A percentile compares a stretch with the other conserved stretches of the same genome.
These are phyloP conservation scores for Orchestes rusci DNA, from an alignment of 2,888 invertebrate species.

Conservation along the genomic window DNA sequence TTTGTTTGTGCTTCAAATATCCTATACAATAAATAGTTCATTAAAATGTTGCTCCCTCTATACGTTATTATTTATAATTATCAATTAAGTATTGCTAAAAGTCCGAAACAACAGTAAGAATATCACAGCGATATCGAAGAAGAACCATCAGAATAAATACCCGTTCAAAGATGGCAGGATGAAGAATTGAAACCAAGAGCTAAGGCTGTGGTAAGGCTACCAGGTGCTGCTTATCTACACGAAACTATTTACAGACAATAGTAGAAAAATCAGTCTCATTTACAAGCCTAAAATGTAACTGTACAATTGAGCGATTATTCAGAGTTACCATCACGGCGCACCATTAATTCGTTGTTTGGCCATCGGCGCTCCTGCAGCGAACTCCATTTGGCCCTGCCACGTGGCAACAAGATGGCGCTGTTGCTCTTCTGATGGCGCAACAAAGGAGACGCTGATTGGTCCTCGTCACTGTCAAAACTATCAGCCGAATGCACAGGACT, in stretches of 20 bases:
- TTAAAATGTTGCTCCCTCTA: conserved; percentile 22
- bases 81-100: conserved; percentile 21
- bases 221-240: too few species aligned
- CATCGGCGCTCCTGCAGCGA: conserved; percentile 35
- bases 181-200: background rate
- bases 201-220: background rate
- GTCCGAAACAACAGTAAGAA: conserved; percentile 17
- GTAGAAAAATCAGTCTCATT: conserved; percentile 41
- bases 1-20: conserved; percentile 22
- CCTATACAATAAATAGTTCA: conserved; percentile 18
- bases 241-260: too few species aligned
- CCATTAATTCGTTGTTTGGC: conserved; percentile 36
- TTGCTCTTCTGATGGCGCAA: conserved; percentile 41
- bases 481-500: conserved; percentile 46
- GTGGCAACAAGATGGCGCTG: conserved; percentile 40
- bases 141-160: conserved; percentile 8
- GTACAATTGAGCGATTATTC: conserved; percentile 30
- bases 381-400: conserved; percentile 30
- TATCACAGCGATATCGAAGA: conserved; percentile 24
- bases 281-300: conserved; percentile 31
- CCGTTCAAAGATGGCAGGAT: conserved; percentile 19
- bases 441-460: conserved; percentile 51
- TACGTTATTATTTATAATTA: conserved; percentile 10
- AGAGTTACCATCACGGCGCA: conserved; percentile 40
- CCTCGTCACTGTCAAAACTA: conserved; percentile 43